These are phyloP conservation scores for Grammomys dolichurus DNA, from an alignment of 2,113 vertebrate species.

Conservation along the genomic window DNA sequence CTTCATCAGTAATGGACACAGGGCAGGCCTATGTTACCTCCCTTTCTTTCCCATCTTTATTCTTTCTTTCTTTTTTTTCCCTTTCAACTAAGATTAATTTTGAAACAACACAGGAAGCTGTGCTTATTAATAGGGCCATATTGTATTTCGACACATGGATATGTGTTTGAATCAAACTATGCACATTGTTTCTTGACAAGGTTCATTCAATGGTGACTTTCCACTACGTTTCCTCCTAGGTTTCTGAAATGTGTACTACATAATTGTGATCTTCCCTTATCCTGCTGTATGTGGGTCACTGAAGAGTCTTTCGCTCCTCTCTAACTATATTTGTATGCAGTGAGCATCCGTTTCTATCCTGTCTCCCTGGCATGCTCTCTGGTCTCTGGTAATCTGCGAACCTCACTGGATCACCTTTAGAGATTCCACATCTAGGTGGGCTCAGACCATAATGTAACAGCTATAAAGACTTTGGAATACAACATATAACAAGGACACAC, in stretches of 20 bases:
- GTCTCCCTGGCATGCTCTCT: no score
- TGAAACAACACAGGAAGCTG: background rate
- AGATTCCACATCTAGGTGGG: background rate
- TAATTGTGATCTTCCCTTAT: background rate
- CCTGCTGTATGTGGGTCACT: background rate
- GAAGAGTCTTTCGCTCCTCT: background rate
- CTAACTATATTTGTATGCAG: background rate
- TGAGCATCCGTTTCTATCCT: background rate
- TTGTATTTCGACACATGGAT: background rate
- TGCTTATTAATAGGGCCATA: background rate
- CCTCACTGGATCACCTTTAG: background rate
- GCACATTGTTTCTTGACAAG: background rate
- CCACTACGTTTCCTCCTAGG: background rate
- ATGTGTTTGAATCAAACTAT: background rate
- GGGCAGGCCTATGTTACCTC: background rate
- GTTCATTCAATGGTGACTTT: background rate
- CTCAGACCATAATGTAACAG: no score
- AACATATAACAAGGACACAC: no score
- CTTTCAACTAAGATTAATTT: background rate
- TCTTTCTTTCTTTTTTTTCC: no score
- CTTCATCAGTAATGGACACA: rapidly evolving
- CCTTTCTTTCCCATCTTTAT: no score
- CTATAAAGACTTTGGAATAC: rapidly evolving
- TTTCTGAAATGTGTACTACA: background rate
- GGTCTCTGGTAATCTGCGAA: background rate